Evolutionary conservation across 2,113 vertebrate genomes (phyloP), one percentile per base, ranked within the genome.

Genomic region (Gallinago paraguaiae): DNA sequence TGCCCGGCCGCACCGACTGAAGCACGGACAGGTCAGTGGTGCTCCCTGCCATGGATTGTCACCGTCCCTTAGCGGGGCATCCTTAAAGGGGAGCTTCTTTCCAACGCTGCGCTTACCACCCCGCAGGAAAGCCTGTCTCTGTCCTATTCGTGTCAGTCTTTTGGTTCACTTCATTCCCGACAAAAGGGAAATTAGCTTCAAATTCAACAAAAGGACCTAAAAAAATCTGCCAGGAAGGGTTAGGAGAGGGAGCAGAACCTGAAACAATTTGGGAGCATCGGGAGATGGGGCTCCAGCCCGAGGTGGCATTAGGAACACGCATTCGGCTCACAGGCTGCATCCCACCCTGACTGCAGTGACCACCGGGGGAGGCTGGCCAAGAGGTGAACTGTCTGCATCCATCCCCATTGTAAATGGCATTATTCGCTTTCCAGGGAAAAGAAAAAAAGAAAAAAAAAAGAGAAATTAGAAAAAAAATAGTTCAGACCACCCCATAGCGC

Each of bases 391-490:
- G 63, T 91, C 90, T 9, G 0, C 88, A 92, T 89, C 88, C 96
- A 97, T 91, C 86, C 84, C 85, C 90, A 85, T 86, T 90, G 82
- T 80, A 79, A 94, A 96, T 90, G 93, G 59, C 68, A 56, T 93
- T 68, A 14, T 91, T 93, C 86, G 85, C 82, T 96, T 96, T 92
- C 88, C 95, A 97, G 88, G 89, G 57, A 94, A 96, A 92, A 81
- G 25, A 46, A n/a, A 53, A 82, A 50, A 25, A 35, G 22, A 54
- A 54, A 30, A 25, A 39, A 24, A 43, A 43, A 54, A 54, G 17
- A 54, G 28, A 56, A 50, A 45, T 67, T 39, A 37, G 50, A 53
- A 41, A 41, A 65, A 54, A 56, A 13, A 4, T 43, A 18, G 27
- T 16, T 59, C 84, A 81, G 56, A 37, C 31, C 5, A 1, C 46